Conservation (phyloP, 2,888 invertebrate species). For the Oligia strigilis region DNA sequence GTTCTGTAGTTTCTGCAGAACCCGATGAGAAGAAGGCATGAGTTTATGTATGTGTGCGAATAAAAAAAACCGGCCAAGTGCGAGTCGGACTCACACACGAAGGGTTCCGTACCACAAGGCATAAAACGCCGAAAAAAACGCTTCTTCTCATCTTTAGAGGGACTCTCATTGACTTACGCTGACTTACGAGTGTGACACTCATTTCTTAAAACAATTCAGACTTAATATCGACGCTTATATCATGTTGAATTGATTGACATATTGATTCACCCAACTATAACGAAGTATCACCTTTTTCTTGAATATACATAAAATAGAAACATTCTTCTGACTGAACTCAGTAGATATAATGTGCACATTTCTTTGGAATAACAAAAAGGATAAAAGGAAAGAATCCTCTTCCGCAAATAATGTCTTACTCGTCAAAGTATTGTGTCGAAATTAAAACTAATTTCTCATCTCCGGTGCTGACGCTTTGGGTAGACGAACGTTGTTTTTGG, state of each 20-base stretch:
- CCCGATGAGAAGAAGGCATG: no score
- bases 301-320: background rate
- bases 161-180: background rate
- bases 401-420: constrained; percentile 61
- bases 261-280: background rate
- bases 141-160: background rate
- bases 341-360: constrained; percentile 19
- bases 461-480: no score
- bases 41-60: no score
- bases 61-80: no score
- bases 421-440: constrained; percentile 20
- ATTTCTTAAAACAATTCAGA: no score
- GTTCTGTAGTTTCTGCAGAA: no score
- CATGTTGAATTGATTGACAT: background rate
- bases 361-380: constrained; percentile 55
- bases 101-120: no score
- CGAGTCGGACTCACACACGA: no score
- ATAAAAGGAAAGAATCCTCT: constrained; percentile 41
- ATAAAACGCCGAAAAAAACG: no score
- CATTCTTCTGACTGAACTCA: background rate
- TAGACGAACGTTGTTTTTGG: background rate
- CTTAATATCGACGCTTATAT: background rate
- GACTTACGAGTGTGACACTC: background rate
- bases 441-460: constrained; percentile 42
- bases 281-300: background rate